A percentile compares a stretch with the other conserved stretches of the same genome.
Conservation (phyloP, 2,888 invertebrate species). For the Drosophila parthenogenetica region DNA sequence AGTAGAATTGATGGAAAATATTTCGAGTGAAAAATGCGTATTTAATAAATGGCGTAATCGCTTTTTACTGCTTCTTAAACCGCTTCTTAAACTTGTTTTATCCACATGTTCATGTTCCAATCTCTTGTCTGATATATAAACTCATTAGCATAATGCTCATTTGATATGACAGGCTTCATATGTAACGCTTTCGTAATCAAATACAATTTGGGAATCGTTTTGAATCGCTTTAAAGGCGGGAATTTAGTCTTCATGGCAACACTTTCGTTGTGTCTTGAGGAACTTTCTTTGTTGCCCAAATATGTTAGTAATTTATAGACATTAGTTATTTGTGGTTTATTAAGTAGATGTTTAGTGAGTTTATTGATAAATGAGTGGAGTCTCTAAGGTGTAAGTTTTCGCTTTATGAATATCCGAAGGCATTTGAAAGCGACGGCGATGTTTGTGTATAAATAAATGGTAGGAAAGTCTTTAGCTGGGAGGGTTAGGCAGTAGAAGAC, state of each 20-base stretch:
- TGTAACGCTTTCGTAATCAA: constrained; percentile 57
- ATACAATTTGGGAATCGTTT: constrained; percentile 34
- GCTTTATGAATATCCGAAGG: background rate
- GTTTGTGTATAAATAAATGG: too few species aligned
- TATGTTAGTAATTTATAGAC: constrained; percentile 31
- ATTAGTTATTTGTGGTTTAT: constrained; percentile 15
- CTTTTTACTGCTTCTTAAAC: constrained; percentile 43
- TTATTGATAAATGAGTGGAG: constrained; percentile 11
- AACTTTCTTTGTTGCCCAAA: constrained; percentile 62
- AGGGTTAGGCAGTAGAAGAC: too few species aligned
- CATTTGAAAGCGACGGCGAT: background rate
- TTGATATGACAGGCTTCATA: constrained; percentile 65
- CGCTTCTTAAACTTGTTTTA: constrained; percentile 35
- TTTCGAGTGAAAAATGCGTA: constrained; percentile 19
- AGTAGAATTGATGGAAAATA: background rate
- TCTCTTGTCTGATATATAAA: constrained; percentile 60
- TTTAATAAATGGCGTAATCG: constrained; percentile 38
- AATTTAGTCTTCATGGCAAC: constrained; percentile 6
- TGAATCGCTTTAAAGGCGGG: constrained; percentile 21
- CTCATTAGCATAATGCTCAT: constrained; percentile 70
- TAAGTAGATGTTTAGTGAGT: constrained; percentile 19
- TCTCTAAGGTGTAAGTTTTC: constrained; percentile 14
- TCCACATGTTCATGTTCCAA: constrained; percentile 31
- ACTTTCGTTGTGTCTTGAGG: constrained; percentile 20
- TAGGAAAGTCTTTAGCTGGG: too few species aligned